A percentile compares a stretch with the other conserved stretches of the same genome.
Evolutionary conservation across 2,113 vertebrate genomes (phyloP).

Genomic region (Neomonachus schauinslandi): DNA sequence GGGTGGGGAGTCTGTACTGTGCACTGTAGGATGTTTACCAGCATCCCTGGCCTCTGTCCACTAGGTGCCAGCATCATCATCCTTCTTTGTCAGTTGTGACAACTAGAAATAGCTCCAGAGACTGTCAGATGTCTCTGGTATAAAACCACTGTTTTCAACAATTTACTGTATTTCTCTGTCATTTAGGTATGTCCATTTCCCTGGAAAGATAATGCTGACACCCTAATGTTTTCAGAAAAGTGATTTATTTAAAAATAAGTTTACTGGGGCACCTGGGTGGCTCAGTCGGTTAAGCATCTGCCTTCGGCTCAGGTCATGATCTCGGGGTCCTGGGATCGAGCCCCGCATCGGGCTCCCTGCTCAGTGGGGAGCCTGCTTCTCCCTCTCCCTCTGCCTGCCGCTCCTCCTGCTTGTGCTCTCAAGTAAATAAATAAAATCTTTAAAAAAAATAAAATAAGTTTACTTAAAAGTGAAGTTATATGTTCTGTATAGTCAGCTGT

Average conservation of each 20-base stretch:
- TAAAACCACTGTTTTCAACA: not conserved
- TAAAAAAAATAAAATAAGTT: not conserved
- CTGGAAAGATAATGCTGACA: constrained; percentile 21
- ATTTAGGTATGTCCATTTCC: not conserved
- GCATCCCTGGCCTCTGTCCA: not conserved
- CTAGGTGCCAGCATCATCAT: not conserved
- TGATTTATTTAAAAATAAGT: constrained; percentile 2
- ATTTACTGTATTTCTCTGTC: not conserved
- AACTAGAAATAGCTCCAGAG: constrained; percentile 3
- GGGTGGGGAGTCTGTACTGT: not conserved
- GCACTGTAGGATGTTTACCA: not conserved
- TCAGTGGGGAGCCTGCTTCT: not conserved
- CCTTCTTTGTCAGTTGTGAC: not conserved
- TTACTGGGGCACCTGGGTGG: not conserved
- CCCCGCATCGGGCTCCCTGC: not conserved
- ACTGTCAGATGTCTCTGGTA: not conserved
- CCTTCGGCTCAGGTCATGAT: not conserved
- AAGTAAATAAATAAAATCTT: too few relatives aligned
- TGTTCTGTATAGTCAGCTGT: not conserved
- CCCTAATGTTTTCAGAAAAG: not conserved
- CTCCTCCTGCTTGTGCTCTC: not conserved
- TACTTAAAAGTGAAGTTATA: constrained; percentile 8
- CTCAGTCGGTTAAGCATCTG: not conserved
- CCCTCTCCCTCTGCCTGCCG: not conserved
- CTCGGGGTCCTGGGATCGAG: not conserved